Evolutionary conservation across 2,797 vertebrate genomes (phyloP), one percentile per base, ranked within the genome.

Genomic region (Toxotes lorentzi): DNA sequence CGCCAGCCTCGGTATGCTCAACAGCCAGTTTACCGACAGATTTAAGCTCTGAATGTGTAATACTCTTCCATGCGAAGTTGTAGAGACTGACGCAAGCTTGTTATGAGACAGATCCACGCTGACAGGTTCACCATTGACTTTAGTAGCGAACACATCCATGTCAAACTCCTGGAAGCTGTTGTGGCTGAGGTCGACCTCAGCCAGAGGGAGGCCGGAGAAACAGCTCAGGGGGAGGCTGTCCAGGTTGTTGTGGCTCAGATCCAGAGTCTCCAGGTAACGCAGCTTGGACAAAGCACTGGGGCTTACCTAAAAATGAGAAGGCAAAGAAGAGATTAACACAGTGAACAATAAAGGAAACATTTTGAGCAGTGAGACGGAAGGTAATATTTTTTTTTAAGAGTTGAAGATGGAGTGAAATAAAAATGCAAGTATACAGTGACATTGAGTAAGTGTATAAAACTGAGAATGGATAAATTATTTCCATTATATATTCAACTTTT

Each of bases 221-320:
- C 95, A 96, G 12, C 94, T 91, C 0, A 94, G 92, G 0, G 95
- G 90, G 40, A 99, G 95, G 65, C 86, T 91, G 30, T 96, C 94
- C 86, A 99, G 86, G 58, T 90, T 88, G 38, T 99, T 99, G 88
- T 97, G 95, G 92, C 97, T 99, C 78, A 99, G 93, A 88, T 99
- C 98, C 35, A 99, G 93, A 0, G 96, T 96, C 91, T 99, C 97
- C 64, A 99, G 94, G 88, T 99, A 99, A 54, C 98, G 96, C 61
- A 99, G 96, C 79, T 96, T 97, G 59, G 97, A 97, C 89, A 99
- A 96, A 0, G 97, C 95, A 3, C 93, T 93, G 66, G 96, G 92
- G 7, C 94, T 93, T 48, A 99, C 82, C 91, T 94, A 93, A 40
- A 75, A 76, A 61, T 43, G 1, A 76, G 9, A 79, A 68, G 41